Conservation (phyloP, 1,140 invertebrate species). For the Diorhabda sublineata region DNA sequence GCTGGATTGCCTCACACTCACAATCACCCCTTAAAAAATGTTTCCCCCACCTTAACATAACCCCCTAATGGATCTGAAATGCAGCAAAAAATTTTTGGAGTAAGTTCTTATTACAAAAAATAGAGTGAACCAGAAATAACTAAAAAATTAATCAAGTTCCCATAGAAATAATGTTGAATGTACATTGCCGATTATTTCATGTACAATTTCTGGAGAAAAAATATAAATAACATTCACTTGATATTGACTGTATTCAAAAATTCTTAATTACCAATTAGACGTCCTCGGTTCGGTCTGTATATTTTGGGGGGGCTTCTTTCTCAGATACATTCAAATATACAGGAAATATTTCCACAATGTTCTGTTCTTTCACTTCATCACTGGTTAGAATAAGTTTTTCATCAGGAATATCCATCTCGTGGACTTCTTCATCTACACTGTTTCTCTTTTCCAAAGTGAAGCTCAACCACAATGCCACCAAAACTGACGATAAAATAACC, state of each 20-base stretch:
- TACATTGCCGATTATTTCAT: too few relatives aligned
- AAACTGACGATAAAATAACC: constrained; percentile 29
- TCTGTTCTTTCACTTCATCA: constrained; percentile 20
- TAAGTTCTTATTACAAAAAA: too few relatives aligned
- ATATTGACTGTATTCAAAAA: neutral
- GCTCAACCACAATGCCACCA: constrained; percentile 32
- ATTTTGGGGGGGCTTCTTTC: constrained; percentile 21
- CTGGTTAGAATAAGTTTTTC: constrained; percentile 22
- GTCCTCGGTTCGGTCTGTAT: constrained; percentile 19
- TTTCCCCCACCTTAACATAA: too few relatives aligned
- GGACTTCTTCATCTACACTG: constrained; percentile 6
- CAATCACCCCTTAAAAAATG: too few relatives aligned
- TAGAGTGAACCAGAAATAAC: too few relatives aligned
- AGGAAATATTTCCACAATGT: constrained; percentile 6
- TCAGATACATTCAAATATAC: neutral
- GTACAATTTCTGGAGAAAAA: neutral
- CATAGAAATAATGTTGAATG: too few relatives aligned
- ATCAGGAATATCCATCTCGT: constrained; percentile 20
- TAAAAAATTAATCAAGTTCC: too few relatives aligned
- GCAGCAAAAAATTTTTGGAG: too few relatives aligned
- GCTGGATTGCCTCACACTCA: too few relatives aligned
- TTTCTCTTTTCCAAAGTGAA: constrained; percentile 25
- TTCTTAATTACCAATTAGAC: constrained; percentile 14
- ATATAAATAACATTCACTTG: neutral
- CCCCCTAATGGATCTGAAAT: too few relatives aligned